Evolutionary conservation across 2,888 invertebrate species (phyloP).

Genomic region (Balanococcus diminutus): DNA sequence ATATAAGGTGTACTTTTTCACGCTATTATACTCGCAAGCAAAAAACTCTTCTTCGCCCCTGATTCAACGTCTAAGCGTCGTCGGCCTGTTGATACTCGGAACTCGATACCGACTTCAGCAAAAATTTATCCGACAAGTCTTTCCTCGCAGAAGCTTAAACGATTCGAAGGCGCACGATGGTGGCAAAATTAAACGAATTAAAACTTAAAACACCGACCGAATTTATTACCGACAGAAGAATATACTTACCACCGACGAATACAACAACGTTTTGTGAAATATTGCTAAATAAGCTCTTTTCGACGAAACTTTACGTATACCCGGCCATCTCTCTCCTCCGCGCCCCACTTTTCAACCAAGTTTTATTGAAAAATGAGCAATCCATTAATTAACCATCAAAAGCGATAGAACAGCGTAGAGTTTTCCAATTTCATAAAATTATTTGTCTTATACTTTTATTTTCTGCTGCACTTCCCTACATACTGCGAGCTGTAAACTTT

Average conservation of each 20-base stretch:
- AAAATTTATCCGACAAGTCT: background rate
- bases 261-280: slow-evolving; percentile 1
- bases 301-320: background rate
- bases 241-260: background rate
- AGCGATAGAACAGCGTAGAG: background rate
- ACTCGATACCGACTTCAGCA: background rate
- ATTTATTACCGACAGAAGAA: slow-evolving; percentile 27
- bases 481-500: background rate
- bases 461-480: background rate
- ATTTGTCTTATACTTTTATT: background rate
- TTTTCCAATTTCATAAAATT: slow-evolving; percentile 4
- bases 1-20: background rate
- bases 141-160: background rate
- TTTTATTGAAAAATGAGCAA: slow-evolving; percentile 26
- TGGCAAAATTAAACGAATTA: background rate
- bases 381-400: slow-evolving; percentile 22
- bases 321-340: background rate
- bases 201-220: background rate
- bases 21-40: background rate
- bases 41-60: background rate
- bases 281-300: slow-evolving; percentile 14
- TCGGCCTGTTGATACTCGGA: background rate
- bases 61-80: background rate
- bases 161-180: background rate
- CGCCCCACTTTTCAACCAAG: background rate